These are phyloP conservation scores for Haliclona indistincta DNA, from an alignment of 37 sponge, comb jelly and placozoan genomes.

Conservation along the genomic window DNA sequence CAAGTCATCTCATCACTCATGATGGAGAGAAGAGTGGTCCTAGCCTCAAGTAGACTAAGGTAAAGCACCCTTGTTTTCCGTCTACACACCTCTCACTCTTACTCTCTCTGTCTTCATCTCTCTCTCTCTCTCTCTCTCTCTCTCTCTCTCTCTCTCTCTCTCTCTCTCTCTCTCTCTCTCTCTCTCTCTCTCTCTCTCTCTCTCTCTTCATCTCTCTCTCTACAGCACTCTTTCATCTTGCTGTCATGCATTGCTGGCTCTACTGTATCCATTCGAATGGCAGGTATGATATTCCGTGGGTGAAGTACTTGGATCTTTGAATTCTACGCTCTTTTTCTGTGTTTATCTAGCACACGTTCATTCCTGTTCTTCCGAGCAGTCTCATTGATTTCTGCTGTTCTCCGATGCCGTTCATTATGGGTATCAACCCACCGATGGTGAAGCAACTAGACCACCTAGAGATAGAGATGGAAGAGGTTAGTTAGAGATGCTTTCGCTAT, in stretches of 20 bases:
- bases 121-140: no score
- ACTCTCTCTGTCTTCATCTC: no score
- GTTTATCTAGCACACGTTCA: slow-evolving; percentile 82
- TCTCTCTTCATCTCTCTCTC: no score
- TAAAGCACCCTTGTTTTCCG: neutral
- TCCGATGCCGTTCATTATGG: slow-evolving; percentile 87
- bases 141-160: no score
- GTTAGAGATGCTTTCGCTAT: neutral
- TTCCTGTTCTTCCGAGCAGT: slow-evolving; percentile 78
- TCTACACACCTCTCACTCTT: no score
- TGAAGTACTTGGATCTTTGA: no score
- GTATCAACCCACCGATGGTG: slow-evolving; percentile 52
- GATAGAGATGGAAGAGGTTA: slow-evolving; percentile 50
- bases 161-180: no score
- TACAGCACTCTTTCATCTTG: slow-evolving; percentile 42
- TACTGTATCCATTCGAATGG: slow-evolving; percentile 90
- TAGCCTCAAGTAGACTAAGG: slow-evolving; percentile 74
- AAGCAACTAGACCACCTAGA: slow-evolving; percentile 59
- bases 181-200: slow-evolving; percentile 14
- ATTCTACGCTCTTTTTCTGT: no score
- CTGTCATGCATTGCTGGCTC: slow-evolving; percentile 70
- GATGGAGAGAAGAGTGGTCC: slow-evolving; percentile 83
- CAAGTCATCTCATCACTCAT: slow-evolving; percentile 73
- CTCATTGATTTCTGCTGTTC: slow-evolving; percentile 89
- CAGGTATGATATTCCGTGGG: slow-evolving; percentile 83